Evolutionary conservation across 1,140 invertebrate genomes (phyloP).

Genomic region (Venturia canescens): DNA sequence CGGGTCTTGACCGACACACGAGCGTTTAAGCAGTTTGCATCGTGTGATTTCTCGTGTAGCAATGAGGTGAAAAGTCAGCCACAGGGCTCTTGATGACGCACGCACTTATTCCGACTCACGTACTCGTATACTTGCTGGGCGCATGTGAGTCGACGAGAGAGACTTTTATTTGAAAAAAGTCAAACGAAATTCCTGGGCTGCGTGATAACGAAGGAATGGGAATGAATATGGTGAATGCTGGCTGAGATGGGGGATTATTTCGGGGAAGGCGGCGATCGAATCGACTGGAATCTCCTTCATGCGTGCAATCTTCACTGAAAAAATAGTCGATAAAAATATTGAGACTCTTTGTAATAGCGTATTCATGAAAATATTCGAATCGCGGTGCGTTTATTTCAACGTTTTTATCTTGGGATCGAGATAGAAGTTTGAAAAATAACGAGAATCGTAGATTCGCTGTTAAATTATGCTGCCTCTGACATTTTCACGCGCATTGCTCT

Average conservation of each 20-base stretch:
- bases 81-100: constrained; percentile 20
- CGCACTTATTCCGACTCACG: constrained; percentile 18
- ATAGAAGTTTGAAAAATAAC: neutral
- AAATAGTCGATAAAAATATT: neutral
- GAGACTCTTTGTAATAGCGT: neutral
- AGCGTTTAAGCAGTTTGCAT: constrained; percentile 25
- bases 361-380: neutral
- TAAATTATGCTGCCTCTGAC: constrained; percentile 23
- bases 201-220: too few species aligned
- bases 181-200: too few species aligned
- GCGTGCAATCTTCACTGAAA: too few species aligned
- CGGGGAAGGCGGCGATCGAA: too few species aligned
- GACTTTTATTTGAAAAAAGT: too few species aligned
- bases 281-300: too few species aligned
- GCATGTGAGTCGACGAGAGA: neutral
- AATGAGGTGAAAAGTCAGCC: constrained; percentile 30
- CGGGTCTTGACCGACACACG: neutral
- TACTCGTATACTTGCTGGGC: neutral
- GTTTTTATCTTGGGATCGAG: neutral
- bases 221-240: too few species aligned
- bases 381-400: neutral
- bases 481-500: constrained; percentile 22
- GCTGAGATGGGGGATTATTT: too few species aligned
- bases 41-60: constrained; percentile 18
- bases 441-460: neutral